A percentile compares a stretch with the other conserved stretches of the same genome.
Evolutionary conservation across 2,113 vertebrate species (phyloP).

Genomic region (Rhinolophus sinicus): DNA sequence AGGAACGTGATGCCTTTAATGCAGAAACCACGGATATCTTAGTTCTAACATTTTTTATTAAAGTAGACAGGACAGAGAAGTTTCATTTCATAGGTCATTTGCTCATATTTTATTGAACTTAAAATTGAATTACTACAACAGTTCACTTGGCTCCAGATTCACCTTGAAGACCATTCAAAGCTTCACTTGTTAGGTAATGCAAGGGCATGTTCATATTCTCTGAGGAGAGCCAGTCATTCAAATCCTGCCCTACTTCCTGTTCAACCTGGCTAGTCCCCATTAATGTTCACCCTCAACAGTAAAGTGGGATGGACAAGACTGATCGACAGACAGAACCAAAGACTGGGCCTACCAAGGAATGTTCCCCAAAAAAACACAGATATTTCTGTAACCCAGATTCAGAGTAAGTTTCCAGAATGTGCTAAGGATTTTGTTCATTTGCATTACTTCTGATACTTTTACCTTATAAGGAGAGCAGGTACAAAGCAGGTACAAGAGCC

Average conservation of each 20-base stretch:
- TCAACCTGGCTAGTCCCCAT: background rate
- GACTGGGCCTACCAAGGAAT: background rate
- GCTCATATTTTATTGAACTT: conserved; percentile 46
- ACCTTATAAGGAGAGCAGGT: background rate
- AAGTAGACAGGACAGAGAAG: conserved; percentile 5
- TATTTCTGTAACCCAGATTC: background rate
- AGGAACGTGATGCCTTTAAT: background rate
- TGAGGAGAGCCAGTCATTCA: background rate
- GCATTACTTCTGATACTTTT: background rate
- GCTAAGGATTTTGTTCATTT: background rate
- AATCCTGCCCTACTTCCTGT: background rate
- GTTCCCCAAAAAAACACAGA: background rate
- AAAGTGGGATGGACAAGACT: background rate
- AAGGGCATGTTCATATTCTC: background rate
- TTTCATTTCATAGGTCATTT: conserved; percentile 62
- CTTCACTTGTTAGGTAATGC: background rate
- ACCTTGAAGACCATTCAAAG: background rate
- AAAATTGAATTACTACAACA: conserved; percentile 31
- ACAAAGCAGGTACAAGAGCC: background rate
- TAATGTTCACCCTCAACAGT: background rate
- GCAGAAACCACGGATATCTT: conserved; percentile 7
- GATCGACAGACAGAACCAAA: background rate
- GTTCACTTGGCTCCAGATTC: background rate
- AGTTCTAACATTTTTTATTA: conserved; percentile 47
- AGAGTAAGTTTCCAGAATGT: background rate